Base-by-base conservation (phyloP, 2,888 invertebrate genomes). In the Macrophya alboannulata region DNA sequence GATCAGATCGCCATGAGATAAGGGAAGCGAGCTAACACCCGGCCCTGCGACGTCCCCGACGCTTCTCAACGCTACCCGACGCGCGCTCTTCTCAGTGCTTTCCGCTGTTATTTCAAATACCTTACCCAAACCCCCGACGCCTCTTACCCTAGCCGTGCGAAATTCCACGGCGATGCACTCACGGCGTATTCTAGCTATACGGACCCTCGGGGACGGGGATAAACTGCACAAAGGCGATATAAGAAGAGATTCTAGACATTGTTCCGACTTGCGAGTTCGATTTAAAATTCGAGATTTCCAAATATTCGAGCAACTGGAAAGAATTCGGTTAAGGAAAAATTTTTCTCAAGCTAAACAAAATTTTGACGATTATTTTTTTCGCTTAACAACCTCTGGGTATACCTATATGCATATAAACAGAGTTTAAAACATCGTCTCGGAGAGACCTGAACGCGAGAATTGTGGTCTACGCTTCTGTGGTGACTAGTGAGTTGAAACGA, bases 1-100 rank as follows among this genome's bases (percentile, higher is more conserved):
- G 93, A 93, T 93, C 93, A 93, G 93, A 93, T 93, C 92, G 92
- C 93, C 92, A 91, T 90, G 90, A 92, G 93, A 93, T 93, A 93
- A 93, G 93, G 90, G 89, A 91, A 92, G 92, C 92, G 92, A 91
- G 91, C 92, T 92, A 93, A 93, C 93, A 93, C 93, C 93, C 93
- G 92, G 92, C 71, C 40, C 68, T 62, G 31, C 55, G 21, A 62
- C 59, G 62, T 65, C 62, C 65, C 84, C 77, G 31, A 81, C 76
- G 62, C 79, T 31, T n/a, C 77, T 55, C 45, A 25, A 77, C 62
- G 40, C 79, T 21, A 48, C 82, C 37, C 82, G 55, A 71, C 51
- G 37, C 85, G 62, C 51, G 25, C 81, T 40, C 21, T 40, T 9
- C 48, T 83, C 83, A 71, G 68, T 83, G 71, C 83, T 83, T 83